These are phyloP conservation scores for Cheilosia variabilis DNA, from an alignment of 2,888 invertebrate genomes.

Conservation along the genomic window DNA sequence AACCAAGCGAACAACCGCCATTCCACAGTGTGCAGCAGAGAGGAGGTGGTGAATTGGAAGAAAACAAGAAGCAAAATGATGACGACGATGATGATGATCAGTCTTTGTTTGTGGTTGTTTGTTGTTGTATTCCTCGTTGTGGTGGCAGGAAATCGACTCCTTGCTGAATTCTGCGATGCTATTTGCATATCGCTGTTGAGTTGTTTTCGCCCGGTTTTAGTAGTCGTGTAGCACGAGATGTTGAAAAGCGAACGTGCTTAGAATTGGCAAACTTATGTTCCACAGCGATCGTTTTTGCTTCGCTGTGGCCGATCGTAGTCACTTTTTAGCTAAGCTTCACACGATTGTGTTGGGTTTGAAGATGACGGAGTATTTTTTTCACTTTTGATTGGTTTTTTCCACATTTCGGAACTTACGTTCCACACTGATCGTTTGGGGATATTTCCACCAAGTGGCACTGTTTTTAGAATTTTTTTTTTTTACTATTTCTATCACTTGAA, in stretches of 20 bases:
- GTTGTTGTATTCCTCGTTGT: conserved; percentile 33
- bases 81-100: conserved; percentile 70
- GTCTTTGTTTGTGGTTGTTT: conserved; percentile 64
- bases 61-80: conserved; percentile 38
- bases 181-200: conserved; percentile 67
- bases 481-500: conserved; percentile 57
- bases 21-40: conserved; percentile 15
- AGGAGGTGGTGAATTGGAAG: background rate
- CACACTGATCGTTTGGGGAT: conserved; percentile 40
- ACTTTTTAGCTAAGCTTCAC: conserved; percentile 48
- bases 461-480: conserved; percentile 20
- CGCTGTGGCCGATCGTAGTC: conserved; percentile 16
- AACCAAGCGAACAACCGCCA: conserved; percentile 10
- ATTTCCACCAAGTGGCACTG: conserved; percentile 42
- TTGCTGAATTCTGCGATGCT: conserved; percentile 46
- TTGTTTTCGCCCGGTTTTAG: conserved; percentile 32
- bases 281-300: conserved; percentile 51
- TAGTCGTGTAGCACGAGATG: conserved; percentile 72
- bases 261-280: conserved; percentile 62
- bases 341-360: conserved; percentile 26
- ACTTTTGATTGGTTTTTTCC: conserved; percentile 3
- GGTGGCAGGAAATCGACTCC: conserved; percentile 73
- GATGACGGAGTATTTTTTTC: conserved; percentile 7
- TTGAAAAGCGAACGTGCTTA: conserved; percentile 61
- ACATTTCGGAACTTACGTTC: conserved; percentile 23